Conservation (phyloP, 2,113 vertebrate genomes). For the Cathartes aura region DNA sequence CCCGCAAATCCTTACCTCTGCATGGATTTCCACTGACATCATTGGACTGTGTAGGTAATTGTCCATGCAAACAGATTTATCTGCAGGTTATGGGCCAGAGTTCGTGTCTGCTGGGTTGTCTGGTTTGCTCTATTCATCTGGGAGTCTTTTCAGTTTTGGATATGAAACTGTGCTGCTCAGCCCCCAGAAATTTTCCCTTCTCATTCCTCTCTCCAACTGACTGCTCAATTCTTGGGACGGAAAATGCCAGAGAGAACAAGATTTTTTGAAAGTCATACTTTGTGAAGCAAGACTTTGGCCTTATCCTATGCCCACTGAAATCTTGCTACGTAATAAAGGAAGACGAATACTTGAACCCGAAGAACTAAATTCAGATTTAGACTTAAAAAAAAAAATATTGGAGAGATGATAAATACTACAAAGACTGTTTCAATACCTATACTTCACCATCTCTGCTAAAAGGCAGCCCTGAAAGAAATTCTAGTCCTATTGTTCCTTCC, state of each 20-base stretch:
- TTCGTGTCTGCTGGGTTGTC: background rate
- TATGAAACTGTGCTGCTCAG: background rate
- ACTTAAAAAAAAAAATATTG: background rate
- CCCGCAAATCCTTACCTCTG: background rate
- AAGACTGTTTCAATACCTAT: background rate
- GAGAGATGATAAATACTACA: background rate
- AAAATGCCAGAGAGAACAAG: background rate
- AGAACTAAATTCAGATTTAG: background rate
- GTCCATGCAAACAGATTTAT: background rate
- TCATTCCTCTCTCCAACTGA: background rate
- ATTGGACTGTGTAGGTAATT: background rate
- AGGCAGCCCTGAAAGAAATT: background rate
- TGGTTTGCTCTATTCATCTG: conserved; percentile 1
- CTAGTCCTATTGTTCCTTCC: background rate
- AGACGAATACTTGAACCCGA: background rate
- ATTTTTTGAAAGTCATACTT: background rate
- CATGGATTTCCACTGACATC: conserved; percentile 22
- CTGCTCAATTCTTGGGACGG: background rate
- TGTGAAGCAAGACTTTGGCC: background rate
- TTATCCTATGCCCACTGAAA: background rate
- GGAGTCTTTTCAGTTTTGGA: background rate
- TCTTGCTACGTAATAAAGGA: background rate
- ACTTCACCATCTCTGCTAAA: background rate
- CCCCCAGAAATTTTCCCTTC: background rate
- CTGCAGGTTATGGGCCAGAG: background rate